Evolutionary conservation across 1,140 invertebrate genomes (phyloP).

Genomic region (Eciton burchellii): DNA sequence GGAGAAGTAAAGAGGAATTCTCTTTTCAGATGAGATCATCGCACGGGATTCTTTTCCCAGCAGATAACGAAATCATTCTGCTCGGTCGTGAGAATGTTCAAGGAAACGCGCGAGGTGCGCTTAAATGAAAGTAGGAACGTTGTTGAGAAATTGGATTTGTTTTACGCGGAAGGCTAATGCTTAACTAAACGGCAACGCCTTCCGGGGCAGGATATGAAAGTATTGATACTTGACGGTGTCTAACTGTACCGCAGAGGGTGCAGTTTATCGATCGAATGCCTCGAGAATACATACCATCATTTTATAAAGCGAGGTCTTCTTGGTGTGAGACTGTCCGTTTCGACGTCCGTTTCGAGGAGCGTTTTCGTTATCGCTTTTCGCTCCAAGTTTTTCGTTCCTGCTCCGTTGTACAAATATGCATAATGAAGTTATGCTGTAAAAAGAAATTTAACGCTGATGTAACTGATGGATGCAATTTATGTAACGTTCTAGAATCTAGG

Average conservation of each 20-base stretch:
- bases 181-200: slow-evolving; percentile 26
- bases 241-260: slow-evolving; percentile 48
- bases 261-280: slow-evolving; percentile 49
- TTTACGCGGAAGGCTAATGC: slow-evolving; percentile 15
- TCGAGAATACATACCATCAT: background rate
- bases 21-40: too few relatives aligned
- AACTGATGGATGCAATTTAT: too few relatives aligned
- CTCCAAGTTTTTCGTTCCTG: too few relatives aligned
- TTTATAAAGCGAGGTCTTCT: background rate
- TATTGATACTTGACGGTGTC: slow-evolving; percentile 46
- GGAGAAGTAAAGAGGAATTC: too few relatives aligned
- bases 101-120: slow-evolving; percentile 18
- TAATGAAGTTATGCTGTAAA: too few relatives aligned
- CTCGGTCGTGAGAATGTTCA: slow-evolving; percentile 8
- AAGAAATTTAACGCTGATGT: too few relatives aligned
- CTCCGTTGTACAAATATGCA: too few relatives aligned
- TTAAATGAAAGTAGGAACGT: slow-evolving; percentile 34
- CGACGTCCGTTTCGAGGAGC: background rate
- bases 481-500: too few relatives aligned
- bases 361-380: too few relatives aligned
- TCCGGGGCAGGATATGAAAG: slow-evolving; percentile 57
- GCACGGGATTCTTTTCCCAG: background rate
- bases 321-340: background rate
- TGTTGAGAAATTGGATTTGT: slow-evolving; percentile 28
- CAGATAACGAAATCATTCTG: background rate